phyloP scores from a whole-genome alignment of 1,140 invertebrate species.

The Pectinophora gossypiella region DNA sequence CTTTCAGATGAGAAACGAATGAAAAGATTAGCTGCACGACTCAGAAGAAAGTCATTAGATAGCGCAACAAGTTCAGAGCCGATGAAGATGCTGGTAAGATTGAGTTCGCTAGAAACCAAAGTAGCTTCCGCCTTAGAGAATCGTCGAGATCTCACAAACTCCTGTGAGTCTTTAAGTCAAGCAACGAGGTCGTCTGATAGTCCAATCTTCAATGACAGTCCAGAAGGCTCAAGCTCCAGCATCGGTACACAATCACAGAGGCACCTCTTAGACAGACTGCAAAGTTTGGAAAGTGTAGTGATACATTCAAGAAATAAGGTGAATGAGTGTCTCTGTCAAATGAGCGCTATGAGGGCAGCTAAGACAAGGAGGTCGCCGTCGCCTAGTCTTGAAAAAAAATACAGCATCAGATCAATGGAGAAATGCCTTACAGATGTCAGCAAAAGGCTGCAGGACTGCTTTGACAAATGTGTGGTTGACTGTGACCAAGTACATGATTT shows the following conservation, averaged over 20 bases:
- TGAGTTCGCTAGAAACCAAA: slow-evolving; percentile 85
- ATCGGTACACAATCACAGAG: slow-evolving; percentile 64
- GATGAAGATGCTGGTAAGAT: slow-evolving; percentile 84
- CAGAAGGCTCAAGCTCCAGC: slow-evolving; percentile 39
- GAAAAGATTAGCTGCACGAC: slow-evolving; percentile 68
- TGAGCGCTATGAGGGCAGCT: slow-evolving; percentile 74
- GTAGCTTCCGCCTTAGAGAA: slow-evolving; percentile 78
- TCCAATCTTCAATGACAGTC: slow-evolving; percentile 42
- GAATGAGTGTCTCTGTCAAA: slow-evolving; percentile 73
- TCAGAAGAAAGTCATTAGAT: slow-evolving; percentile 84
- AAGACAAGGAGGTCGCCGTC: slow-evolving; percentile 76
- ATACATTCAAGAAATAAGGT: slow-evolving; percentile 75
- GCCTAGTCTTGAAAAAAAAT: slow-evolving; percentile 76
- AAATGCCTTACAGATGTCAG: slow-evolving; percentile 77
- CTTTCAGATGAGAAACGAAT: slow-evolving; percentile 74
- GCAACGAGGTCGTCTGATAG: slow-evolving; percentile 51
- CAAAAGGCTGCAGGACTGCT: slow-evolving; percentile 75
- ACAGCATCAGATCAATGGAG: slow-evolving; percentile 77
- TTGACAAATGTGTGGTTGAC: slow-evolving; percentile 73
- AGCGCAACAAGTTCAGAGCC: slow-evolving; percentile 85
- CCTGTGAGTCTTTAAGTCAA: slow-evolving; percentile 74
- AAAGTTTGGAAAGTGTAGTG: slow-evolving; percentile 76
- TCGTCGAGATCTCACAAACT: slow-evolving; percentile 67
- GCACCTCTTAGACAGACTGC: slow-evolving; percentile 75
- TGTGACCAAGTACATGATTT: slow-evolving; percentile 52